Evolutionary conservation across 1,140 invertebrate species (phyloP).

Genomic region (Eupeodes corollae): DNA sequence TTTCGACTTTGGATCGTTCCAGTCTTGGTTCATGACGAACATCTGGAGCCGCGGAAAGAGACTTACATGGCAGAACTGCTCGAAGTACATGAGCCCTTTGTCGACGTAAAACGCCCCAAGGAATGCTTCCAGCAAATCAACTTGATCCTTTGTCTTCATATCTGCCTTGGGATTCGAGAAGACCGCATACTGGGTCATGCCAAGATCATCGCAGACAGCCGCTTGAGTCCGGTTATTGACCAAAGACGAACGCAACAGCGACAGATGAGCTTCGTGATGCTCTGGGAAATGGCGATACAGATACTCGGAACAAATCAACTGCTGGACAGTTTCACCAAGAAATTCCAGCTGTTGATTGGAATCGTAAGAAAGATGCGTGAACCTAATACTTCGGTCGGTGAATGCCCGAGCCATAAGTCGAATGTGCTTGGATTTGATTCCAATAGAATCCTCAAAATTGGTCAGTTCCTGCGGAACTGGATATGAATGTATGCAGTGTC

Average conservation of each 20-base stretch:
- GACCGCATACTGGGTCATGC: slow-evolving; percentile 84
- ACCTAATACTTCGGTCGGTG: slow-evolving; percentile 90
- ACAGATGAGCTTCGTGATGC: slow-evolving; percentile 98
- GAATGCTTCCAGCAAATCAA: slow-evolving; percentile 94
- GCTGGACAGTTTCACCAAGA: slow-evolving; percentile 93
- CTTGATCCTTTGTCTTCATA: slow-evolving; percentile 92
- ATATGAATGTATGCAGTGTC: slow-evolving; percentile 83
- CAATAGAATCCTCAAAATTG: slow-evolving; percentile 85
- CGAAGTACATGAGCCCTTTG: slow-evolving; percentile 82
- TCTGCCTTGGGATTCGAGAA: slow-evolving; percentile 85
- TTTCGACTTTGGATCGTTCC: slow-evolving; percentile 99
- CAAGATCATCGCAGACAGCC: slow-evolving; percentile 93
- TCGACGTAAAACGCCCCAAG: slow-evolving; percentile 94
- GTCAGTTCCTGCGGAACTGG: slow-evolving; percentile 72
- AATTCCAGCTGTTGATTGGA: slow-evolving; percentile 98
- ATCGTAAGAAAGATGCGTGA: slow-evolving; percentile 90
- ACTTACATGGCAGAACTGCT: slow-evolving; percentile 87
- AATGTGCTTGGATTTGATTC: slow-evolving; percentile 89
- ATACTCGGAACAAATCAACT: slow-evolving; percentile 92
- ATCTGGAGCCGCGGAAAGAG: slow-evolving; percentile 88
- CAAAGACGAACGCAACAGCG: slow-evolving; percentile 84
- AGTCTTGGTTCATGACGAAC: slow-evolving; percentile 97
- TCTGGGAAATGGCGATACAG: slow-evolving; percentile 95
- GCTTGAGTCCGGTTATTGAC: slow-evolving; percentile 96
- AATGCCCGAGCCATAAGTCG: slow-evolving; percentile 89